Base-by-base conservation (phyloP, 1,140 invertebrate genomes). In the Microplitis mediator region DNA sequence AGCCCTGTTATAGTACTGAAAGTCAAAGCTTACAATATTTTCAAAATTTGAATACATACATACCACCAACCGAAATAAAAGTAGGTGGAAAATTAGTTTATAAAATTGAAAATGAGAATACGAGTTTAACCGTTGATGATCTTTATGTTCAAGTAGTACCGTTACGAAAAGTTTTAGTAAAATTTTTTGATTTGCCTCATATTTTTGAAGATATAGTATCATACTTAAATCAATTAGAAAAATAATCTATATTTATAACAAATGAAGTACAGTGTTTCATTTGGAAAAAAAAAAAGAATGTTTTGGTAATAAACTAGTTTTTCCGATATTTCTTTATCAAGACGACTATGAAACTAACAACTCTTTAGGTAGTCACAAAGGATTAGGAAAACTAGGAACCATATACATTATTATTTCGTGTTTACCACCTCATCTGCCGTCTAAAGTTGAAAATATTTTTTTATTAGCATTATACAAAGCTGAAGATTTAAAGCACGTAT, bases 11-110 rank as follows among this genome's bases (percentile, higher is more conserved):
- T 23, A 23, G n/a, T n/a, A n/a, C 62, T 2, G 74, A 73, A 35
- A 31, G 66, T 61, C 63, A 75, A 67, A 16, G 68, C 14, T 67
- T 75, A 50, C 39, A 71, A 8, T 61, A 73, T 70, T 67, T 73
- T 50, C 39, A 67, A 62, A 64, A 71, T 34, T 45, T 45, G 32
- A 56, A 45, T 4, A 73, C 64, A 54, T 75, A 75, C 65, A 70
- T 75, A 39, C 54, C 36, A 52, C 71, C 71, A 35, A 45, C 52
- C 36, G 69, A 68, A 35, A 56, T 75, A 3, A 32, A 67, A 67
- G 65, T 75, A 60, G 54, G 50, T 34, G 51, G 56, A 68, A 54
- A 68, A 61, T 45, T 32, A 61, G 23, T 56, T 31, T 45, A 39
- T 60, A 69, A 69, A 4, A 16, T 11, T 9, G 14, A 39, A 56